Evolutionary conservation across 2,797 vertebrate genomes (phyloP), one percentile per base, ranked within the genome.

Genomic region (Hephaestus fuliginosus): DNA sequence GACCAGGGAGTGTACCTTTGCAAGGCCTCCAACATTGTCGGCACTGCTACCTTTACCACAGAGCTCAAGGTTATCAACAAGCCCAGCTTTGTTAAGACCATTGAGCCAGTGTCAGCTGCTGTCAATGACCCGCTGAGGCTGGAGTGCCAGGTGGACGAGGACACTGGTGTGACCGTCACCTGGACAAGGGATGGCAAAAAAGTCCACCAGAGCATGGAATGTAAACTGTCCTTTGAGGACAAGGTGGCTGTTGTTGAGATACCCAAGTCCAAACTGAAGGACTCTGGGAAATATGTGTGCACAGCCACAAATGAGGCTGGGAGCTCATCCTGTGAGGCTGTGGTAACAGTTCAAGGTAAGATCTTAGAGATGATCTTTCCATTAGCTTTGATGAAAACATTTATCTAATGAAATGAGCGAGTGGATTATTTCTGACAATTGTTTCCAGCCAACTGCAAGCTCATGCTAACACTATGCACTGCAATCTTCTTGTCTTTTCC

Each of bases 141-240:
- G 88, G 98, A 99, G 91, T 97, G 97, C 87, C 98, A 98, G 93
- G 95, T 99, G 90, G 97, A 99, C 57, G 98, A 99, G 96, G 98
- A 99, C 89, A 97, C 95, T 87, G 97, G 97, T 92, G 98, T 99
- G 80, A 95, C 93, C 0, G 83, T 98, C 79, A 91, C 88, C 3
- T 99, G 98, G 98, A 97, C 92, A 78, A 98, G 97, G 87, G 97
- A 99, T 85, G 97, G 98, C 85, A 97, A 96, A 87, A 98, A 97
- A 86, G 94, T 99, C 49, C 97, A 97, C 84, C 95, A 97, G 70
- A 98, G 97, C 78, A 97, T 98, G 95, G 98, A 99, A 65, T 97
- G 96, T 89, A 99, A 96, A 93, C 92, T 99, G 86, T 97, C 91
- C 91, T 99, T 99, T 95, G 98, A 99, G 93, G 98, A 99, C 90